Base-by-base conservation (phyloP, 2,797 vertebrate species). In the Cryptoblepharus egeriae region DNA sequence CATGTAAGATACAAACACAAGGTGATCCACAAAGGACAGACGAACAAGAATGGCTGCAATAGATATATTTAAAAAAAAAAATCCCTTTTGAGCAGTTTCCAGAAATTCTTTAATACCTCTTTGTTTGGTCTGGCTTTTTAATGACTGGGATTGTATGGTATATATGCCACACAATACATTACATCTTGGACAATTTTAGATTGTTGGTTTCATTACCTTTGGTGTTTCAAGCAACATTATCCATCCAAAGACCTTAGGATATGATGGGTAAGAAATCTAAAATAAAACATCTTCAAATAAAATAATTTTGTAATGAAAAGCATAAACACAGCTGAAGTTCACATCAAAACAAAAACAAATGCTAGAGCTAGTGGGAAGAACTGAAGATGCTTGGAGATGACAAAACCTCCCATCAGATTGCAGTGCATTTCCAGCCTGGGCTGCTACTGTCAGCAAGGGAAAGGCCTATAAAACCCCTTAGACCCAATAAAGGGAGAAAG, bases 291-390 rank as follows among this genome's bases (percentile, higher is more conserved):
- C 58, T 65, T 89, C 85, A 69, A 83, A 90, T 84, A 83, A 87
- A 88, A 60, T 77, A 11, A 87, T 76, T 91, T 88, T 77, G 73
- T 58, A 64, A 71, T 79, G 32, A 78, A 88, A 92, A 24, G 11
- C 67, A 71, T 55, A 32, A 92, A 93, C 89, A 92, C 89, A 15
- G 32, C 83, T 88, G 77, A 75, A 89, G 90, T 79, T 78, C 37
- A 39, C 15, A 72, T 65, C 73, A 82, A 0, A 28, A 80, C 55
- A 2, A 72, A 69, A 52, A 76, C 69, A 13, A 78, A 63, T 10
- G 57, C 85, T 63, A 80, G 69, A 0, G 70, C 2, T 70, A 39
- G 30, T 28, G 57, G 1, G 85, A 85, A 87, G 75, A 68, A 79
- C 0, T 42, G 68, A 87, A 83, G 26, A 18, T 82, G 67, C 45